Evolutionary conservation across 1,140 invertebrate species (phyloP), one percentile per base, ranked within the genome.

Genomic region (Arion vulgaris): DNA sequence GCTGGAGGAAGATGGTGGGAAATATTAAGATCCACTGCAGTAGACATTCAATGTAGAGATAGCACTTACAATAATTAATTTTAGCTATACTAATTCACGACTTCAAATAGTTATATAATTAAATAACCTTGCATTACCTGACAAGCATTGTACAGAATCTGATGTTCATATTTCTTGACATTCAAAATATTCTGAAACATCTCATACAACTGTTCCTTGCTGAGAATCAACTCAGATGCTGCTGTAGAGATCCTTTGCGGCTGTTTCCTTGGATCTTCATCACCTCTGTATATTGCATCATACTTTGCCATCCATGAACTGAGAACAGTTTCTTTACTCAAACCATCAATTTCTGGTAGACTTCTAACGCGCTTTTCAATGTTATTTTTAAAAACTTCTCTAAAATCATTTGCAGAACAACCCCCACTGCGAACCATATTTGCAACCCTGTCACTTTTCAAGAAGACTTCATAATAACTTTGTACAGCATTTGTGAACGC

Each of bases 291-390:
- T 90, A 99, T 99, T 92, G 97, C 97, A 94, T 99, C 99, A 93
- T 99, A 99, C 94, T 99, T 99, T 51, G 97, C 97, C 95, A 99
- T 96, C 98, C 98, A 99, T 73, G 98, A 99, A 75, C 97, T 98
- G 87, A 99, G 93, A 36, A 99, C 98, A 73, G 98, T 99, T 93
- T 99, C 98, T 94, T 99, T 99, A 93, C 97, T 99, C 85, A 99
- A 93, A 82, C 98, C 98, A 93, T 99, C 98, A 91, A 99, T 99
- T 94, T 99, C 98, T 85, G 98, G 98, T 89, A 99, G 94, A 91
- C 97, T 98, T 93, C 96, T 95, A 86, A 99, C 97, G 93, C 97
- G 94, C 93, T 99, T 99, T 92, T 99, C 97, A 88, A 99, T 98
- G 92, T 99, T 98, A 92, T 97, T 98, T 92, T 96, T 86, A 85